These are phyloP conservation scores for Hemiprocne comata DNA, from an alignment of 2,113 vertebrate species.

Conservation along the genomic window DNA sequence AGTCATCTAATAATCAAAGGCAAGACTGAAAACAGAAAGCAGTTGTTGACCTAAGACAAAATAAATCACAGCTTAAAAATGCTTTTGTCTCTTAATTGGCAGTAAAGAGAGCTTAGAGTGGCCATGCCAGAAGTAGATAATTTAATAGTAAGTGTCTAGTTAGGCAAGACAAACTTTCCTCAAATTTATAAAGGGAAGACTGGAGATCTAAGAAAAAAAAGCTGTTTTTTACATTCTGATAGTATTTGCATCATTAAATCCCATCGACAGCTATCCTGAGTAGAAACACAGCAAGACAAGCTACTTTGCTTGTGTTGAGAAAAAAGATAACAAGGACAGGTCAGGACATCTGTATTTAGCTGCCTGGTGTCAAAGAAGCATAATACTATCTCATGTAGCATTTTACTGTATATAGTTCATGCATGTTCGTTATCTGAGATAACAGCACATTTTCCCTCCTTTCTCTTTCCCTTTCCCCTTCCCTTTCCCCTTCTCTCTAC, in stretches of 20 bases:
- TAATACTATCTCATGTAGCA: neutral
- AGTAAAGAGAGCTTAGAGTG: neutral
- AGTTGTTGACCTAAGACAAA: neutral
- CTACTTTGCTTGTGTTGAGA: neutral
- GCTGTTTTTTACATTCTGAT: rapidly evolving
- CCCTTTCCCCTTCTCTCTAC: neutral
- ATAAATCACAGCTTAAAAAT: neutral
- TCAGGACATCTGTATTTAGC: neutral
- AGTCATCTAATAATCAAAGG: neutral
- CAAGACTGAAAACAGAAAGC: neutral
- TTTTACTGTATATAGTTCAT: neutral
- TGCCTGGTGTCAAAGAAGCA: neutral
- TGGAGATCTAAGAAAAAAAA: neutral
- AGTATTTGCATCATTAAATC: neutral
- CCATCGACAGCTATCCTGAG: neutral
- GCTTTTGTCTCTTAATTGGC: neutral
- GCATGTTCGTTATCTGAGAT: neutral
- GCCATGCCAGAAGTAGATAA: neutral
- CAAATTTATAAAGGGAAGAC: neutral
- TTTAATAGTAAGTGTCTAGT: neutral
- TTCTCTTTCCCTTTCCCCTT: neutral
- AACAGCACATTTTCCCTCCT: neutral
- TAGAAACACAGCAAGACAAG: neutral
- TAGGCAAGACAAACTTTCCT: neutral
- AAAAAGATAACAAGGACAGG: neutral